Evolutionary conservation across 1,140 invertebrate species (phyloP).

Genomic region (Pseudomyrmex concolor): DNA sequence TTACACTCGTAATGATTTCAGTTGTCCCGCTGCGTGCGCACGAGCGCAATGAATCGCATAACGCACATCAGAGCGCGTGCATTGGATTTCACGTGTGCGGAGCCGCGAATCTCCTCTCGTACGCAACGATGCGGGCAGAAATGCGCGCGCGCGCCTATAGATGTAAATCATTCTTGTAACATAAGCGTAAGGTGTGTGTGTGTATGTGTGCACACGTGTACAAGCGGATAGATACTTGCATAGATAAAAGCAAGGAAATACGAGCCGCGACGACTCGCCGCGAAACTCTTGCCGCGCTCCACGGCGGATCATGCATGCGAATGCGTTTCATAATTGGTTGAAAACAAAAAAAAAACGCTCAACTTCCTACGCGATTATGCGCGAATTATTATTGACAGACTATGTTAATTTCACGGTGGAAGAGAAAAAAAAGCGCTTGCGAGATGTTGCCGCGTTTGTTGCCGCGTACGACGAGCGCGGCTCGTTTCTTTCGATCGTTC

Average conservation of each 20-base stretch:
- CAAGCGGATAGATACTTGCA: conserved; percentile 32
- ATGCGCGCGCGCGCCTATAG: conserved; percentile 5
- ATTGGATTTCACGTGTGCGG: conserved; percentile 28
- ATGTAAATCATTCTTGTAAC: conserved; percentile 11
- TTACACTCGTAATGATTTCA: conserved; percentile 64
- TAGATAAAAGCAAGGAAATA: conserved; percentile 63
- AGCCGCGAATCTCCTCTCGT: background rate
- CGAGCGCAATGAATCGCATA: conserved; percentile 22
- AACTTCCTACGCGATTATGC: conserved; percentile 73
- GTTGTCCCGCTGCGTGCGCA: conserved; percentile 7
- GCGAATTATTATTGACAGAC: conserved; percentile 72
- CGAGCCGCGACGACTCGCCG: conserved; percentile 29
- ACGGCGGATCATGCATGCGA: conserved; percentile 50
- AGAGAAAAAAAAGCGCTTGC: background rate
- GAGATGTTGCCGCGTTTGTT: background rate
- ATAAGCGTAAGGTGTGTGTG: background rate
- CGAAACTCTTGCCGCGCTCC: conserved; percentile 37
- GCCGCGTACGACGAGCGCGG: background rate
- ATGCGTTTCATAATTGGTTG: conserved; percentile 69
- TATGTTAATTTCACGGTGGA: conserved; percentile 61
- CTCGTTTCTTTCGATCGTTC: conserved; percentile 4
- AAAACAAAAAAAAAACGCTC: conserved; percentile 27
- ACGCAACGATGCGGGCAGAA: conserved; percentile 27
- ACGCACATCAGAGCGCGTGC: background rate
- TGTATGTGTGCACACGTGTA: background rate